These are phyloP conservation scores for Cataglyphis cursor DNA, from an alignment of 2,888 invertebrate species.

Conservation along the genomic window DNA sequence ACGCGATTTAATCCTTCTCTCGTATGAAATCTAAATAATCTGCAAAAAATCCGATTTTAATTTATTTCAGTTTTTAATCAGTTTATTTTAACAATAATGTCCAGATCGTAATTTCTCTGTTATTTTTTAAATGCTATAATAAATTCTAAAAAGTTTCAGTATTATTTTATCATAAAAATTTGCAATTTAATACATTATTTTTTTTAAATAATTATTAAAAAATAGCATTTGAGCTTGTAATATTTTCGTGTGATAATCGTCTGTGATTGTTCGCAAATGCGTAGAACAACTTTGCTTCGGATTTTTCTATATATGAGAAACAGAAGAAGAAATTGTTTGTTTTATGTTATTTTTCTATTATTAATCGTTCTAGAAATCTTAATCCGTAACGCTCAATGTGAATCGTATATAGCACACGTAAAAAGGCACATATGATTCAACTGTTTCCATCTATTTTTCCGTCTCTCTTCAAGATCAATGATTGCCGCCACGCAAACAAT, in stretches of 20 bases:
- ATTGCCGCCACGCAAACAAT: slow-evolving; percentile 17
- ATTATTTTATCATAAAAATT: neutral
- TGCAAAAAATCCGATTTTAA: neutral
- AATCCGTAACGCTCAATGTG: neutral
- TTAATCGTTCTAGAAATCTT: neutral
- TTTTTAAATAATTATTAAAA: neutral
- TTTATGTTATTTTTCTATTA: neutral
- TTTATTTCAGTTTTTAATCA: neutral
- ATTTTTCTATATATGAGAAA: neutral
- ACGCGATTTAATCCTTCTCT: neutral
- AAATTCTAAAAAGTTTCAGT: neutral
- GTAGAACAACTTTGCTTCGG: neutral
- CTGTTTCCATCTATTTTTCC: slow-evolving; percentile 16
- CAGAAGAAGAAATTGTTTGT: neutral
- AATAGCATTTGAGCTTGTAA: neutral
- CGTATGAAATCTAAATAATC: neutral
- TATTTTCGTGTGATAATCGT: neutral
- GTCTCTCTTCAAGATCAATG: slow-evolving; percentile 28
- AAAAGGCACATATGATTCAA: neutral
- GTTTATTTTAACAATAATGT: neutral
- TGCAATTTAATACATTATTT: neutral
- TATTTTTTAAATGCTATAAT: neutral
- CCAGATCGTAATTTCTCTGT: neutral
- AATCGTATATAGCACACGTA: neutral
- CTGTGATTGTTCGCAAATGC: neutral